Base-by-base conservation (phyloP, 2,888 invertebrate species). In the Meghimatium bilineatum region DNA sequence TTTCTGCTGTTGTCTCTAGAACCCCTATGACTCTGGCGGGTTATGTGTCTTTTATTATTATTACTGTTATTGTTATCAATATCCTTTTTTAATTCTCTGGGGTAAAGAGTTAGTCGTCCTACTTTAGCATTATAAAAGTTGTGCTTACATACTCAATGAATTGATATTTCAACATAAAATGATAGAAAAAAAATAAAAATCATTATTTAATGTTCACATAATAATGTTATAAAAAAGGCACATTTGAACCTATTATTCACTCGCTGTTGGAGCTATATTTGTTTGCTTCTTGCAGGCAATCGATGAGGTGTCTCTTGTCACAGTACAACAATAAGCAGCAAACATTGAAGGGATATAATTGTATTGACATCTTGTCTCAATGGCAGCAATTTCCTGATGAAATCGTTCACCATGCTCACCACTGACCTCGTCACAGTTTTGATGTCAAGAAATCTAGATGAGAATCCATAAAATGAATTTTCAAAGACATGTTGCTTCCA, bases 301-400 rank as follows among this genome's bases (percentile, higher is more conserved):
- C n/a, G n/a, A n/a, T n/a, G n/a, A n/a, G n/a, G n/a, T n/a, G n/a
- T n/a, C n/a, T n/a, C n/a, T n/a, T n/a, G n/a, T n/a, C n/a, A n/a
- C n/a, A n/a, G n/a, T n/a, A n/a, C n/a, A n/a, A n/a, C 66, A 66
- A 29, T 66, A 66, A 66, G n/a, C 66, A 29, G 66, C 66, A 66
- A 66, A 14, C 32, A 66, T 66, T 66, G 29, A 29, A 66, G 29
- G 66, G 6, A 26, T 66, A n/a, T 29, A 10, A 66, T 8, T 66
- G 29, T 29, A n/a, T 29, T 66, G 66, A 66, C 0, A 66, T 1
- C 10, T 66, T 66, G n/a, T 66, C 66, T 66, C 66, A n/a, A 10
- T 12, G 29, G 66, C 10, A 66, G 66, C 66, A 66, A 66, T 66
- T n/a, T 66, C 66, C 14, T 66, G 66, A 14, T 66, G 66, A 29